These are phyloP conservation scores for Peromyscus leucopus DNA, from an alignment of 2,113 vertebrate genomes.

Conservation along the genomic window DNA sequence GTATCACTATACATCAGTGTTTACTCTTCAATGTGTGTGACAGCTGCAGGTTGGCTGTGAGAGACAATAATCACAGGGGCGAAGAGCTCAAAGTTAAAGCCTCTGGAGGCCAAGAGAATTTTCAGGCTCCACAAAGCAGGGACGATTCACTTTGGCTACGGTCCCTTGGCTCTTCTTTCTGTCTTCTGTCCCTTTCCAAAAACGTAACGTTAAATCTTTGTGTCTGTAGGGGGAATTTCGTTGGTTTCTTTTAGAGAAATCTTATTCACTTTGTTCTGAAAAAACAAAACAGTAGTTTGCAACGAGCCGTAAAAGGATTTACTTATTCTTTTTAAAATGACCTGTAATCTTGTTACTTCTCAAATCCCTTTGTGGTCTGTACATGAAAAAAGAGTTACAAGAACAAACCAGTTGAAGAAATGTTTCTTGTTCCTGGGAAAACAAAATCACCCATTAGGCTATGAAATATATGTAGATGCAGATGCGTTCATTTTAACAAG, in stretches of 20 bases:
- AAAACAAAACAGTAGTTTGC: not conserved
- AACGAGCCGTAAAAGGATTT: not conserved
- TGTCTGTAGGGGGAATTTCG: slow-evolving; percentile 34
- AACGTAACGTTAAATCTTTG: slow-evolving; percentile 12
- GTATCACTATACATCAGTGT: slow-evolving; percentile 32
- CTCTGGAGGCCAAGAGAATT: not conserved
- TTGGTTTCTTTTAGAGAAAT: not conserved
- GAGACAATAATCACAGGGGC: not conserved
- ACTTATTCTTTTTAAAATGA: not conserved
- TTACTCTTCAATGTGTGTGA: slow-evolving; percentile 47
- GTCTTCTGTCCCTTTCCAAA: slow-evolving; percentile 12
- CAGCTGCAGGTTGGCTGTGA: slow-evolving; percentile 52
- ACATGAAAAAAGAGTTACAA: slow-evolving; percentile 10
- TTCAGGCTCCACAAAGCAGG: not conserved
- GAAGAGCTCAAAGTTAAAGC: not conserved
- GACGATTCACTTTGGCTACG: not conserved
- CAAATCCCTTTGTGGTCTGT: slow-evolving; percentile 20
- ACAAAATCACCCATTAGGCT: not conserved
- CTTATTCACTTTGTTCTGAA: slow-evolving; percentile 21
- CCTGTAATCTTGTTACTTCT: slow-evolving; percentile 40
- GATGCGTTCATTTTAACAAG: slow-evolving; percentile 6
- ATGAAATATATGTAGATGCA: not conserved
- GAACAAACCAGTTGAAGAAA: slow-evolving; percentile 42
- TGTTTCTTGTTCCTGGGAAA: slow-evolving; percentile 59
- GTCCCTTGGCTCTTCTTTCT: slow-evolving; percentile 48